Evolutionary conservation across 23 tunicate genomes (phyloP).

Genomic region (Styela clava): DNA sequence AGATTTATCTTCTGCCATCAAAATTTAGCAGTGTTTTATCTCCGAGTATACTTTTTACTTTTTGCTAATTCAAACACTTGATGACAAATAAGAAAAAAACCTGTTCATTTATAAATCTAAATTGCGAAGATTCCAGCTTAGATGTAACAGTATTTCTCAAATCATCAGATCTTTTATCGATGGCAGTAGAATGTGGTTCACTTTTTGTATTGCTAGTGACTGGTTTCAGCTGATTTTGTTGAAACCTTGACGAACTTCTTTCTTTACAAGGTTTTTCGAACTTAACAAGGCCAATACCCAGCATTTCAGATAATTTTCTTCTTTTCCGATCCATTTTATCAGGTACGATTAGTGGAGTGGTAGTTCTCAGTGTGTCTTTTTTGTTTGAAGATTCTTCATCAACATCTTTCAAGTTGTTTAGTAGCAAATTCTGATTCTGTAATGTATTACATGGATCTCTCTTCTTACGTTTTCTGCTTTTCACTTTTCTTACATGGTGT

Average conservation of each 20-base stretch:
- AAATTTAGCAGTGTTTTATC: too few species aligned
- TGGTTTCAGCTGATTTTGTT: not conserved
- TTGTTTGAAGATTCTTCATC: not conserved
- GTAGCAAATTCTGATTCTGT: not conserved
- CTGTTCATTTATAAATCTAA: conserved; percentile 50
- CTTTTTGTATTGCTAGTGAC: not conserved
- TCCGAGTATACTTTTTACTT: too few species aligned
- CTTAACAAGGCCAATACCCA: not conserved
- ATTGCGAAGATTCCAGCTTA: conserved; percentile 28
- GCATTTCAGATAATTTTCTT: not conserved
- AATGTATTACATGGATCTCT: not conserved
- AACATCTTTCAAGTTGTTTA: not conserved
- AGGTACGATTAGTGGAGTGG: not conserved
- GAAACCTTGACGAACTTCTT: too few species aligned
- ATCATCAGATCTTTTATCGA: conserved; percentile 10
- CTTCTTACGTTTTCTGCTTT: not conserved
- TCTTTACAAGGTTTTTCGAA: not conserved
- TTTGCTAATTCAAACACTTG: too few species aligned
- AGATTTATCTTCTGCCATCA: too few species aligned
- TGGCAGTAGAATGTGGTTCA: too few species aligned
- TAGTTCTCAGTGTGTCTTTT: not conserved
- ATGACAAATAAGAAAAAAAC: too few species aligned
- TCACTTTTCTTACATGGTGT: not conserved
- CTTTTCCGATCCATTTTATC: not conserved
- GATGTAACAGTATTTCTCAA: conserved; percentile 6